Percentiles rank a stretch among this genome's conserved stretches.
phyloP scores from a whole-genome alignment of 2,888 invertebrate genomes.

The Caenorhabditis auriculariae region DNA sequence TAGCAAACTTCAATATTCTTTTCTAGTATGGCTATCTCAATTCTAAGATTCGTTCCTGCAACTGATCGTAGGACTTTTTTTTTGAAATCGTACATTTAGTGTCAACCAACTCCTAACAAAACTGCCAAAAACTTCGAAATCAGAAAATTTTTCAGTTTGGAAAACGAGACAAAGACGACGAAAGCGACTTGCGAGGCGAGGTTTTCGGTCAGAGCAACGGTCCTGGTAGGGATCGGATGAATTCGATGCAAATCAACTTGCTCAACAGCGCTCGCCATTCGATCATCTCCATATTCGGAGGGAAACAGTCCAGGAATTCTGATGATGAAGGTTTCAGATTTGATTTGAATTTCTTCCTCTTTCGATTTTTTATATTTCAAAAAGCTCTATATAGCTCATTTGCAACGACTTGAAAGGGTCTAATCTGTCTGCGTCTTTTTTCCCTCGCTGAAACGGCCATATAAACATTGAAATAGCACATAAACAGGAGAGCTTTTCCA shows the following conservation, averaged over 20 bases:
- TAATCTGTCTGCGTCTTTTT: too few relatives aligned
- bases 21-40: too few relatives aligned
- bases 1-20: not conserved
- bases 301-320: conserved; percentile 8
- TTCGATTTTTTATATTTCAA: not conserved
- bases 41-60: too few relatives aligned
- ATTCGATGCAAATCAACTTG: conserved; percentile 30
- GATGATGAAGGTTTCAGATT: conserved; percentile 13
- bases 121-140: not conserved
- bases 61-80: too few relatives aligned
- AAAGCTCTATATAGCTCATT: not conserved
- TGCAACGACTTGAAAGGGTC: too few relatives aligned
- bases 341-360: not conserved
- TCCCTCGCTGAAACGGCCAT: too few relatives aligned
- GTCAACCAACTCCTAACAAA: conserved; percentile 1
- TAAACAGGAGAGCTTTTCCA: not conserved
- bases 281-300: conserved; percentile 35
- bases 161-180: conserved; percentile 9
- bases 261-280: conserved; percentile 37
- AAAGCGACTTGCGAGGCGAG: conserved; percentile 15
- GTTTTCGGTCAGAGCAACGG: conserved; percentile 23
- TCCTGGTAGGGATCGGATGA: conserved; percentile 18
- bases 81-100: too few relatives aligned
- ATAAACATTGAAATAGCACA: too few relatives aligned
- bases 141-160: conserved; percentile 17